These are phyloP conservation scores for Remorina albescens DNA, from an alignment of 2,797 vertebrate genomes.

Conservation along the genomic window DNA sequence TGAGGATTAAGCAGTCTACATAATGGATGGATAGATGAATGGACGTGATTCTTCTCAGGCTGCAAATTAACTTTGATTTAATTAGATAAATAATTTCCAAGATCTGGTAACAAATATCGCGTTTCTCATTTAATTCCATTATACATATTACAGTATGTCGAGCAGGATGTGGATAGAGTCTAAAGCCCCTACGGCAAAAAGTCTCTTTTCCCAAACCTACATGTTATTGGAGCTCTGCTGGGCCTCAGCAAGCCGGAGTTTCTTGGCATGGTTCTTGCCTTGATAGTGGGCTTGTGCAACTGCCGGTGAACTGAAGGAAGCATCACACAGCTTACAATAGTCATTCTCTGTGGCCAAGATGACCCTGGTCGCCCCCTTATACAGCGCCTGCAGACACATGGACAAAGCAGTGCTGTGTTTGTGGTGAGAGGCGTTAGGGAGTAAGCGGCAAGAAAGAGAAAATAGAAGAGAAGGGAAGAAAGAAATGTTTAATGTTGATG, in stretches of 20 bases:
- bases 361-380: slow-evolving; percentile 91
- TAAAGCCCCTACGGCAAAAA: neutral
- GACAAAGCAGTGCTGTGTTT: slow-evolving; percentile 60
- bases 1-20: neutral
- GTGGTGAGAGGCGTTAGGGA: slow-evolving; percentile 25
- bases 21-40: neutral
- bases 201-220: slow-evolving; percentile 84
- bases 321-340: slow-evolving; percentile 98
- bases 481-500: slow-evolving; percentile 9
- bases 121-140: neutral
- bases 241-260: slow-evolving; percentile 93
- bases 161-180: neutral
- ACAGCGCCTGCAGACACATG: slow-evolving; percentile 80
- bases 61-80: neutral
- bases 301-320: slow-evolving; percentile 96
- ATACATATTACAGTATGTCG: neutral
- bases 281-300: slow-evolving; percentile 98
- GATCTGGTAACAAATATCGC: neutral
- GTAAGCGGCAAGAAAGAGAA: slow-evolving; percentile 29
- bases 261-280: slow-evolving; percentile 98
- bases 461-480: too few species aligned
- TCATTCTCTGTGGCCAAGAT: slow-evolving; percentile 98
- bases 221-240: slow-evolving; percentile 88
- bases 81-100: neutral
- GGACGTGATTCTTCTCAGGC: neutral